phyloP scores from a whole-genome alignment of 1,140 invertebrate genomes.

The Cecropterus lyciades region DNA sequence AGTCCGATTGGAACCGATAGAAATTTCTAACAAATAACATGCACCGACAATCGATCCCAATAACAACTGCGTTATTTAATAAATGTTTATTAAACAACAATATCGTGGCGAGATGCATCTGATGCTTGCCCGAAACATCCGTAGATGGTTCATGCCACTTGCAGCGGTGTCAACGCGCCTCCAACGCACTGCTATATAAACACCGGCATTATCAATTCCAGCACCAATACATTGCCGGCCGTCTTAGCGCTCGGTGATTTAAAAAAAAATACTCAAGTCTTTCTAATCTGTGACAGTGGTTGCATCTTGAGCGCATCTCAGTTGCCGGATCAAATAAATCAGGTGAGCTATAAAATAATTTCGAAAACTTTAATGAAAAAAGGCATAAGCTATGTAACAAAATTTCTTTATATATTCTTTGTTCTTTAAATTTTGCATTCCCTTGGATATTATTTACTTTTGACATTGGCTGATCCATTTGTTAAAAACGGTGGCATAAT shows the following conservation, averaged over 20 bases:
- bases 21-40: background rate
- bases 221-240: slow-evolving; percentile 74
- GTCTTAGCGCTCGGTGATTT: slow-evolving; percentile 63
- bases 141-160: slow-evolving; percentile 53
- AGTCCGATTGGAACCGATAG: background rate
- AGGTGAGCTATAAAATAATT: slow-evolving; percentile 52
- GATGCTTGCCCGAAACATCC: slow-evolving; percentile 11
- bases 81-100: slow-evolving; percentile 21
- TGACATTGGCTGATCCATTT: too few relatives aligned
- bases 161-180: slow-evolving; percentile 58
- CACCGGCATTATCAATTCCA: slow-evolving; percentile 61
- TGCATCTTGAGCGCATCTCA: slow-evolving; percentile 50
- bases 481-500: too few relatives aligned
- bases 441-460: too few relatives aligned
- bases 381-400: background rate
- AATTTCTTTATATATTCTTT: too few relatives aligned
- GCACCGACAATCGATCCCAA: too few relatives aligned
- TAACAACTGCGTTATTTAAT: background rate
- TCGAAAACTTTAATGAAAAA: background rate
- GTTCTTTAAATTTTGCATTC: too few relatives aligned
- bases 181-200: slow-evolving; percentile 67
- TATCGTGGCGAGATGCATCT: slow-evolving; percentile 19
- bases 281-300: slow-evolving; percentile 71
- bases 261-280: slow-evolving; percentile 52
- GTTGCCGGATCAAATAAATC: slow-evolving; percentile 60